Conservation (phyloP, 2,113 vertebrate species). For the Rhinolophus sinicus region DNA sequence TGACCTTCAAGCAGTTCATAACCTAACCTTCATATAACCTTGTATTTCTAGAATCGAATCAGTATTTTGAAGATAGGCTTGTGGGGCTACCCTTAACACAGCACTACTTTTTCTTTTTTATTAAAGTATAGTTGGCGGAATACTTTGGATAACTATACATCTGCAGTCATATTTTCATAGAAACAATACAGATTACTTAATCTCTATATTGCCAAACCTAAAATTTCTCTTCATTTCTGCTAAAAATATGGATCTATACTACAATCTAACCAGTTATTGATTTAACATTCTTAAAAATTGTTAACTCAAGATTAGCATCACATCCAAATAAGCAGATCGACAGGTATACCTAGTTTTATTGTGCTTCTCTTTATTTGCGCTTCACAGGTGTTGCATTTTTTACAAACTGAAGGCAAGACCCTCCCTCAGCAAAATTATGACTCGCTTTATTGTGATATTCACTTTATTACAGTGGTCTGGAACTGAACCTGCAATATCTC, state of each 20-base stretch:
- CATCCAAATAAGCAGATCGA: not conserved
- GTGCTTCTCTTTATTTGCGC: not conserved
- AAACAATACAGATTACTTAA: not conserved
- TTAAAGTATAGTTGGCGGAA: not conserved
- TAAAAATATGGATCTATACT: not conserved
- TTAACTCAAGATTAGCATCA: constrained; percentile 13
- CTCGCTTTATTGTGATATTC: not conserved
- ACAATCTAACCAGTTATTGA: not conserved
- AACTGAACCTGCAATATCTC: not conserved
- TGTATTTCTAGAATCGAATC: constrained; percentile 36
- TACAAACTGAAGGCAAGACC: not conserved
- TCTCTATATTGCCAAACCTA: not conserved
- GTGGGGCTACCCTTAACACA: not conserved
- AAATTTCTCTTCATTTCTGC: not conserved
- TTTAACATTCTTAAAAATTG: constrained; percentile 29
- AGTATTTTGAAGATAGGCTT: not conserved
- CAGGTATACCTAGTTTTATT: not conserved
- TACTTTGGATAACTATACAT: not conserved
- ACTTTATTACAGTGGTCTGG: no score
- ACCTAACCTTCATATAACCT: not conserved
- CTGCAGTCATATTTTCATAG: not conserved
- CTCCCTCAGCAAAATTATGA: not conserved
- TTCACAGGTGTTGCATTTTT: not conserved
- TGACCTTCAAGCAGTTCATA: not conserved
- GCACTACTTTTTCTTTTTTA: not conserved